Percentiles rank a stretch among this genome's conserved stretches.
Conservation (phyloP, 2,797 vertebrate genomes). For the Sparidentex hasta region DNA sequence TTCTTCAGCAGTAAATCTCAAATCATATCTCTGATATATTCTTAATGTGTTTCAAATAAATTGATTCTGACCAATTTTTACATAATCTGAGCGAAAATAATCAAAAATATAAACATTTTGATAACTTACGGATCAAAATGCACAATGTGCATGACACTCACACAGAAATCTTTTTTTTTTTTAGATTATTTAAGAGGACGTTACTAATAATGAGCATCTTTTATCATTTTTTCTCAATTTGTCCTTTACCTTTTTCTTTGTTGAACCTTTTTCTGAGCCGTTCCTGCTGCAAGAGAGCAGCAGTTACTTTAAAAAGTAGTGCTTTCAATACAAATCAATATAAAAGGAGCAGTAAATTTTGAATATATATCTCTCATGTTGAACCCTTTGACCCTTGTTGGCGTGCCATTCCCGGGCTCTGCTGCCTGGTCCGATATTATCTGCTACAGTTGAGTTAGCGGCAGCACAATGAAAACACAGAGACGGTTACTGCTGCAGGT, state of each 20-base stretch:
- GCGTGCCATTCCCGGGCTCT: background rate
- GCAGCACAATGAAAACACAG: background rate
- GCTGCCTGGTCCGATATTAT: background rate
- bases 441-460: background rate
- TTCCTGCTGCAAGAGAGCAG: background rate
- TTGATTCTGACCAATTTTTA: no score
- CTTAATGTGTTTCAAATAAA: background rate
- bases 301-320: no score
- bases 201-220: background rate
- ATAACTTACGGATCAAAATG: background rate
- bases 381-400: background rate
- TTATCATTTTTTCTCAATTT: background rate
- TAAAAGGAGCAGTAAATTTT: background rate
- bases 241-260: background rate
- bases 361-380: background rate
- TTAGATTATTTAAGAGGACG: background rate
- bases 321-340: background rate
- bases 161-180: background rate
- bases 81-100: background rate
- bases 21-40: background rate
- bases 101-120: background rate
- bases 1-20: background rate
- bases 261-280: background rate
- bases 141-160: background rate
- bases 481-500: conserved; percentile 10